These are phyloP conservation scores for Polymixis flavicincta DNA, from an alignment of 2,888 invertebrate genomes.

Conservation along the genomic window DNA sequence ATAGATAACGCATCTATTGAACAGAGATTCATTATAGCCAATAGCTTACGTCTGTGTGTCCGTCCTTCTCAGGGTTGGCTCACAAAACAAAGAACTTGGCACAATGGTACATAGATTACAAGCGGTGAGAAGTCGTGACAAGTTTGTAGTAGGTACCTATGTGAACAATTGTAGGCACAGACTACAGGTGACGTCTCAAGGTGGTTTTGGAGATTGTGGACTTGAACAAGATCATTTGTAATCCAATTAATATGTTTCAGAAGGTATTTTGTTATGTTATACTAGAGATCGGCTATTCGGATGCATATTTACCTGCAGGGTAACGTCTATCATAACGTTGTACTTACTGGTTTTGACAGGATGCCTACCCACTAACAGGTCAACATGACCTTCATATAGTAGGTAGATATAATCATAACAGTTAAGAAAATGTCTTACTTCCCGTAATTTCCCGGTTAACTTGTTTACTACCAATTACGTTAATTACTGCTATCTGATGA, in stretches of 20 bases:
- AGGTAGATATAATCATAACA: constrained; percentile 6
- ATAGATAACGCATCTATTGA: constrained; percentile 46
- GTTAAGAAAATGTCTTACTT: constrained; percentile 48
- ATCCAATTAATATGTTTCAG: constrained; percentile 26
- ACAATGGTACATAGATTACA: constrained; percentile 54
- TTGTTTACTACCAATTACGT: constrained; percentile 34
- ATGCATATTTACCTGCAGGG: not conserved
- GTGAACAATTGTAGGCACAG: not conserved
- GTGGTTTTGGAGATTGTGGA: constrained; percentile 45
- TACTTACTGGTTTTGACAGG: constrained; percentile 5
- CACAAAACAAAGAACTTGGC: constrained; percentile 45
- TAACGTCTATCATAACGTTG: constrained; percentile 4
- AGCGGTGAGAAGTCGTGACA: constrained; percentile 55
- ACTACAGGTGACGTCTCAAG: constrained; percentile 41
- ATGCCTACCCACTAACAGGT: too few species aligned
- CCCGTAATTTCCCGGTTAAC: constrained; percentile 32
- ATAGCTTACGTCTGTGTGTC: constrained; percentile 20
- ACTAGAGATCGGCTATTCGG: too few species aligned
- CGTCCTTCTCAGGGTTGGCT: constrained; percentile 44
- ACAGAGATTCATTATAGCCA: constrained; percentile 30
- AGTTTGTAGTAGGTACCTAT: constrained; percentile 32
- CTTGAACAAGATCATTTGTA: constrained; percentile 38
- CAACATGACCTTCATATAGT: not conserved
- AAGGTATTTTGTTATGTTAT: not conserved
- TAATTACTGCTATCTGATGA: constrained; percentile 47